A percentile compares a stretch with the other conserved stretches of the same genome.
These are phyloP conservation scores for Mycogona germanica DNA, from an alignment of 2,888 invertebrate genomes.

Conservation along the genomic window DNA sequence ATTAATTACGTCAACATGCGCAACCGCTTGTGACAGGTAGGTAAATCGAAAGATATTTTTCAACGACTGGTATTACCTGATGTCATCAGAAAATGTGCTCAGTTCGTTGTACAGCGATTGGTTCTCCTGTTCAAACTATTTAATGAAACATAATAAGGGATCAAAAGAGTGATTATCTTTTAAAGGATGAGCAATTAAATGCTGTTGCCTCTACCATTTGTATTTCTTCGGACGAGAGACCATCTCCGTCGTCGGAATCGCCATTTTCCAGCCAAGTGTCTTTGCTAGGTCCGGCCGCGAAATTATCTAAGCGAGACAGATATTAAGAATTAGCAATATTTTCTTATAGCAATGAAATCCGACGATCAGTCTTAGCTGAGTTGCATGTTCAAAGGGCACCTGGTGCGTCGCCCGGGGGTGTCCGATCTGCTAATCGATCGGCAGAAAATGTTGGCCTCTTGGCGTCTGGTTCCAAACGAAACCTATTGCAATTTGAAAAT, in stretches of 20 bases:
- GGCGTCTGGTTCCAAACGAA: neutral
- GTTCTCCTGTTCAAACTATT: constrained; percentile 74
- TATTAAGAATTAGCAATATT: no score
- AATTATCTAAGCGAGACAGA: no score
- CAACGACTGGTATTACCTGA: constrained; percentile 44
- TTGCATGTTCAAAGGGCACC: neutral
- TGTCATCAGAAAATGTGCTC: constrained; percentile 79
- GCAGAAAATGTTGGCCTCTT: neutral
- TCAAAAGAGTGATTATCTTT: constrained; percentile 2
- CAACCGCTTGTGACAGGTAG: no score
- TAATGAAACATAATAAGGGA: neutral
- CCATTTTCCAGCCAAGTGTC: no score
- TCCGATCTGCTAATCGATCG: neutral
- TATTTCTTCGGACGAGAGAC: constrained; percentile 69
- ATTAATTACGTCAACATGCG: neutral
- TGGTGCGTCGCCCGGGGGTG: neutral
- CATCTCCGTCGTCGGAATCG: constrained; percentile 45
- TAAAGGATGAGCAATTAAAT: constrained; percentile 18
- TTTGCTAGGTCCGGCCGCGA: no score
- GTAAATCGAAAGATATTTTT: no score
- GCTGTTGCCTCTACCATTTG: constrained; percentile 48
- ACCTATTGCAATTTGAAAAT: neutral
- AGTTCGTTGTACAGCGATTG: constrained; percentile 72
- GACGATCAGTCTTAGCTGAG: neutral
- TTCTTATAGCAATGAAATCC: no score